Conservation (phyloP, 2,797 vertebrate species). For the Euthynnus affinis region DNA sequence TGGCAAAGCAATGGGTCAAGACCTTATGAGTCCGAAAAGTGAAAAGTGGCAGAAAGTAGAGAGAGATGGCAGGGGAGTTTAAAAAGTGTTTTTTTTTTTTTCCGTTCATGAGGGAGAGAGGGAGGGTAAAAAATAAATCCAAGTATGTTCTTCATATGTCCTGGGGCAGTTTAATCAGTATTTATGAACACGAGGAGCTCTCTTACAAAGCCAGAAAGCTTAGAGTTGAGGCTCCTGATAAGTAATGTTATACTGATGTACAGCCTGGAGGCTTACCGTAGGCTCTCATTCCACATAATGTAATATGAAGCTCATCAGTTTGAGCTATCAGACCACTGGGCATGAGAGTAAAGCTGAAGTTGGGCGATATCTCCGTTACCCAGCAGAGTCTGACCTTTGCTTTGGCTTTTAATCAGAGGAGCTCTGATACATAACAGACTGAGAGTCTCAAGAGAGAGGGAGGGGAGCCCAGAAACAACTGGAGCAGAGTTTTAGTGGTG, state of each 20-base stretch:
- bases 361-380: conserved; percentile 64
- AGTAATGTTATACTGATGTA: conserved; percentile 49
- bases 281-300: conserved; percentile 51
- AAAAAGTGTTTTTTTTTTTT: conserved; percentile 26
- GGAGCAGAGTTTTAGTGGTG: conserved; percentile 43
- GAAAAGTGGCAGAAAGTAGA: conserved; percentile 33
- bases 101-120: conserved; percentile 16
- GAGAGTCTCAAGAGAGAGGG: conserved; percentile 65
- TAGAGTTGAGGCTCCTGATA: conserved; percentile 37
- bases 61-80: conserved; percentile 3
- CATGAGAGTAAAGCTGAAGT: conserved; percentile 51
- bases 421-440: conserved; percentile 71
- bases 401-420: conserved; percentile 77
- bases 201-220: conserved; percentile 29
- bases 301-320: conserved; percentile 64
- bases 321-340: conserved; percentile 55
- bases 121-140: conserved; percentile 14
- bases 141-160: conserved; percentile 50
- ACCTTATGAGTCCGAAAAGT: conserved; percentile 35
- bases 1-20: conserved; percentile 52
- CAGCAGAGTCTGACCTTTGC: conserved; percentile 76
- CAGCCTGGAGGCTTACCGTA: conserved; percentile 30
- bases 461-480: conserved; percentile 58
- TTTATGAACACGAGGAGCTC: conserved; percentile 43
- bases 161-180: conserved; percentile 30